phyloP scores from a whole-genome alignment of 1,140 invertebrate genomes.

The Drosophila chauvacae region DNA sequence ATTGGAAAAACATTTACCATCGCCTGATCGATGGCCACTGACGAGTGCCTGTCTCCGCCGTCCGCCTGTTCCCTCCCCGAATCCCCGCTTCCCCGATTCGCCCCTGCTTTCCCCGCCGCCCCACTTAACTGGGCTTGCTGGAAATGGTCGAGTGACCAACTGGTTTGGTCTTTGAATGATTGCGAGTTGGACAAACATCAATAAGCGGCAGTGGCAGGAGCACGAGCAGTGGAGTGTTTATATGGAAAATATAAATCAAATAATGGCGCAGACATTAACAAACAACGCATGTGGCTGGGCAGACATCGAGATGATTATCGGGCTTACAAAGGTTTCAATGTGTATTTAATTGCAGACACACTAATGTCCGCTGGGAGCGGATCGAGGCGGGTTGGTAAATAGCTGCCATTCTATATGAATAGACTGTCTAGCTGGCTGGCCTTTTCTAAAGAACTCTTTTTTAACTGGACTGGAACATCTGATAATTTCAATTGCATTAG shows the following conservation, averaged over 20 bases:
- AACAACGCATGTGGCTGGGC: slow-evolving; percentile 50
- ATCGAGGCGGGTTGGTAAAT: slow-evolving; percentile 4
- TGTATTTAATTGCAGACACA: slow-evolving; percentile 51
- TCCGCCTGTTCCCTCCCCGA: background rate
- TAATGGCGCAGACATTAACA: slow-evolving; percentile 66
- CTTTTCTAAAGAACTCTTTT: slow-evolving; percentile 14
- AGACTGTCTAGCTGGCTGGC: background rate
- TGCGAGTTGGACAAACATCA: slow-evolving; percentile 58
- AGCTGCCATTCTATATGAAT: background rate
- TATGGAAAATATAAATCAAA: slow-evolving; percentile 71
- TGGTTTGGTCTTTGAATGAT: slow-evolving; percentile 59
- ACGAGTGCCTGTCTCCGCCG: slow-evolving; percentile 53
- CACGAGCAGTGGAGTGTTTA: slow-evolving; percentile 57
- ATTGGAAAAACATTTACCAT: slow-evolving; percentile 69
- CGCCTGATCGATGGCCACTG: slow-evolving; percentile 54
- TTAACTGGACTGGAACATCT: slow-evolving; percentile 11
- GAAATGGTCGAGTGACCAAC: slow-evolving; percentile 66
- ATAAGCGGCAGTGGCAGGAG: slow-evolving; percentile 42
- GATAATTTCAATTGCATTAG: slow-evolving; percentile 2
- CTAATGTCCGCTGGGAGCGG: slow-evolving; percentile 1
- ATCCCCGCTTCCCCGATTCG: background rate
- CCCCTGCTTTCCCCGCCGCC: slow-evolving; percentile 11
- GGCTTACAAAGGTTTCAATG: slow-evolving; percentile 48
- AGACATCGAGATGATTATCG: slow-evolving; percentile 55
- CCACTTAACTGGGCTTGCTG: slow-evolving; percentile 21